Base-by-base conservation (phyloP, 2,888 invertebrate genomes). In the Pegoplata infirma region DNA sequence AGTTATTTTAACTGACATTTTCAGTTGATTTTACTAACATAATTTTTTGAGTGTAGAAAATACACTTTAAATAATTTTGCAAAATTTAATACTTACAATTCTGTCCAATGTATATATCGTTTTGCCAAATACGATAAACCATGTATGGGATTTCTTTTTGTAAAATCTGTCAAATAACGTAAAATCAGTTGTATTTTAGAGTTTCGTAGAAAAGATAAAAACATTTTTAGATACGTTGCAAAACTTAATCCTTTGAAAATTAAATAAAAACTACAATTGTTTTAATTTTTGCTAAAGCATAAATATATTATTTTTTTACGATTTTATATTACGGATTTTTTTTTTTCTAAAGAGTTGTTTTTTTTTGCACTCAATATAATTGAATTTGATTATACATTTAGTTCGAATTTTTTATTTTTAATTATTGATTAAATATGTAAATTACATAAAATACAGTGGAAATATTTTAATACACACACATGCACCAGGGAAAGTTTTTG, bases 11-110 rank as follows among this genome's bases (percentile, higher is more conserved):
- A n/a, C n/a, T n/a, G n/a, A n/a, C n/a, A n/a, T n/a, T n/a, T n/a
- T n/a, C n/a, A n/a, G n/a, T n/a, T n/a, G n/a, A n/a, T n/a, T n/a
- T n/a, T n/a, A n/a, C n/a, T n/a, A n/a, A n/a, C n/a, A n/a, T n/a
- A n/a, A n/a, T n/a, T n/a, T n/a, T n/a, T n/a, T n/a, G n/a, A n/a
- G n/a, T n/a, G n/a, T n/a, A n/a, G n/a, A n/a, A n/a, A n/a, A n/a
- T n/a, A n/a, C n/a, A n/a, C n/a, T n/a, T n/a, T n/a, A n/a, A n/a
- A n/a, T n/a, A n/a, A n/a, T n/a, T n/a, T n/a, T n/a, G n/a, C n/a
- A n/a, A n/a, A n/a, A n/a, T n/a, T n/a, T 63, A 23, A 23, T 28
- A 75, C 80, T 78, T 61, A 81, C 77, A 81, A 61, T 56, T 78
- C 75, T 19, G 46, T 25, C 72, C 68, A 78, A 53, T 69, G 80